Evolutionary conservation across 2,888 invertebrate genomes (phyloP), one percentile per base, ranked within the genome.

Genomic region (Drosophila pseudotakahashii): DNA sequence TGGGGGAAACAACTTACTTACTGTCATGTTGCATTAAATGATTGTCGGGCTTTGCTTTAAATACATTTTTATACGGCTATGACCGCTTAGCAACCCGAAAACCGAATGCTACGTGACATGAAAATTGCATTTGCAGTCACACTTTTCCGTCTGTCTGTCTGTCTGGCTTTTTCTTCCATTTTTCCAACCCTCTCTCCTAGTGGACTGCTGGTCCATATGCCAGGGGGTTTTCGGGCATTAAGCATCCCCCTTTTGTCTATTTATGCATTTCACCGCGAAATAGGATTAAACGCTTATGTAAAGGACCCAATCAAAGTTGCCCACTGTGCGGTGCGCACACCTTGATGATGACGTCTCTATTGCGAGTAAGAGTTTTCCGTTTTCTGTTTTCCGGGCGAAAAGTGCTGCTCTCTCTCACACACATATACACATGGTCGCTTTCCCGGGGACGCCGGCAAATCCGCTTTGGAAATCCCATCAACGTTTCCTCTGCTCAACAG

Each of bases 181-280:
- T 30, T 30, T 30, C 30, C 30, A 41, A 19, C 67, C 54, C 53
- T 62, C 78, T 41, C 63, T 64, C 63, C 26, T 1, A 48, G 76
- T 61, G 64, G 64, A 68, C 76, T 69, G 67, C 57, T 68, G 75
- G 64, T 66, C 68, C 79, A 73, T 76, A 76, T 78, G 78, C 64
- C 73, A 26, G 26, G 57, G 62, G 67, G 62, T 62, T 61, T 73
- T 62, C 45, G 54, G 51, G 61, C 61, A 62, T 73, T 73, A 60
- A 66, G 71, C 69, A 68, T 58, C 45, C 76, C 70, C 75, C 76
- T 75, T 86, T 84, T 85, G 84, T 87, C 84, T 88, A 88, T 89
- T 90, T 89, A 89, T 89, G 90, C 90, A 90, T 88, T 89, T 89
- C 75, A 90, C 89, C 89, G 88, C 90, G 89, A 90, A 90, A 90